Percentiles rank a stretch among this genome's conserved stretches.
Evolutionary conservation across 1,140 invertebrate genomes (phyloP).

Genomic region (Aphaenogaster rudis): DNA sequence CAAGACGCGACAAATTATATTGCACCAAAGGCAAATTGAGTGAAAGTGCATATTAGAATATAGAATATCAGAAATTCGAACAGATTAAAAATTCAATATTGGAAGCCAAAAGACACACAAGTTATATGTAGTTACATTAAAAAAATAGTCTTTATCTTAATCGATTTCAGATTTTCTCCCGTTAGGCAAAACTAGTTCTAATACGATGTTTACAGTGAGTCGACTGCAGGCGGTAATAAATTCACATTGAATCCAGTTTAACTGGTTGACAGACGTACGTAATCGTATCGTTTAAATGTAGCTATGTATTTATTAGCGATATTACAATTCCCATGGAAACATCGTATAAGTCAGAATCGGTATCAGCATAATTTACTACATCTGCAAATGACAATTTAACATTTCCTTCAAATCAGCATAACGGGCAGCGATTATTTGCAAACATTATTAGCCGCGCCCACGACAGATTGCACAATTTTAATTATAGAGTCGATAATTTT

Average conservation of each 20-base stretch:
- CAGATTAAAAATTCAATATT: background rate
- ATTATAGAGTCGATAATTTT: background rate
- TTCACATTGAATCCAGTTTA: conserved; percentile 57
- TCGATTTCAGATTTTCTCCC: conserved; percentile 30
- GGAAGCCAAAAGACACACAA: background rate
- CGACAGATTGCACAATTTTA: background rate
- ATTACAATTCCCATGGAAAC: conserved; percentile 54
- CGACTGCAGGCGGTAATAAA: conserved; percentile 29
- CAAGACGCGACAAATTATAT: background rate
- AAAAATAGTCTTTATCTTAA: conserved; percentile 28
- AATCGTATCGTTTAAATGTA: conserved; percentile 58
- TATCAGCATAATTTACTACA: conserved; percentile 49
- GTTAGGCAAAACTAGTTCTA: conserved; percentile 37
- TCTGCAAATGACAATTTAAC: conserved; percentile 60
- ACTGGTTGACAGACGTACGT: conserved; percentile 57
- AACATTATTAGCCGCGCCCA: background rate
- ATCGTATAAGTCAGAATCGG: conserved; percentile 48
- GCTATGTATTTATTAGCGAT: conserved; percentile 49
- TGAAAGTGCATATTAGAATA: background rate
- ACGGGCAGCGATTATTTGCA: conserved; percentile 15
- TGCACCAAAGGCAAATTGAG: background rate
- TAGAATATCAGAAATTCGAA: background rate
- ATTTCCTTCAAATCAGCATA: conserved; percentile 57
- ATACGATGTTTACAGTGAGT: conserved; percentile 36
- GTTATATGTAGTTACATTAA: background rate